Conservation (phyloP, 2,797 vertebrate genomes). For the Pyrrhura leucotis region DNA sequence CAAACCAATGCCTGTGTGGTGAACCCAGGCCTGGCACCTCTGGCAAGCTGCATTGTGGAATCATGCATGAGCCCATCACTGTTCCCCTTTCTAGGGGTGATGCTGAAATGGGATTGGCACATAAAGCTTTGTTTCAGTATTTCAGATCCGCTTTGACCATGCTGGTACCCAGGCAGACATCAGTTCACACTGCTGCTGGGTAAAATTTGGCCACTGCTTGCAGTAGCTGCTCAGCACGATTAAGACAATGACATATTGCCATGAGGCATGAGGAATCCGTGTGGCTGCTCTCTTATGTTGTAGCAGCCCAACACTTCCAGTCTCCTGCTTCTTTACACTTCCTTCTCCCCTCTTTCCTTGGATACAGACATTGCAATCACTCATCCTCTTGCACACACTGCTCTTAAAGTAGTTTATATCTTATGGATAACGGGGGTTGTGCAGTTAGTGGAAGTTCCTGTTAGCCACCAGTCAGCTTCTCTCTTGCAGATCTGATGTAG, state of each 20-base stretch:
- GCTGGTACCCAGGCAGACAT: neutral
- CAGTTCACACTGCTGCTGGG: neutral
- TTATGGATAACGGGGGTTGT: fast-evolving
- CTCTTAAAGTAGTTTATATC: neutral
- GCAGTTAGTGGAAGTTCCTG: neutral
- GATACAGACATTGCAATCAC: neutral
- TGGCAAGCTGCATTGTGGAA: neutral
- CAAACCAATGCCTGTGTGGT: fast-evolving
- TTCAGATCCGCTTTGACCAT: neutral
- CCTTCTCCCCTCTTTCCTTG: neutral
- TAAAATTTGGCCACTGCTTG: neutral
- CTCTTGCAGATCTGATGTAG: neutral
- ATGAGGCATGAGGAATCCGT: neutral
- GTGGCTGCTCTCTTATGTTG: neutral
- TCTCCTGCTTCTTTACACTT: neutral
- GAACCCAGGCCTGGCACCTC: fast-evolving
- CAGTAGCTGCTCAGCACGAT: neutral
- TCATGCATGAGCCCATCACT: neutral
- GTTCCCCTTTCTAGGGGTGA: neutral
- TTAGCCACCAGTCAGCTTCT: neutral
- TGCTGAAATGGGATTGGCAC: neutral
- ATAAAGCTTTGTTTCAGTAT: neutral
- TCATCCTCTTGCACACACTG: neutral
- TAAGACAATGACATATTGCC: neutral
- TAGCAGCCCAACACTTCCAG: neutral